Percentiles rank a stretch among this genome's conserved stretches.
Conservation (phyloP, 2,113 vertebrate genomes). For the Heteronetta atricapilla region DNA sequence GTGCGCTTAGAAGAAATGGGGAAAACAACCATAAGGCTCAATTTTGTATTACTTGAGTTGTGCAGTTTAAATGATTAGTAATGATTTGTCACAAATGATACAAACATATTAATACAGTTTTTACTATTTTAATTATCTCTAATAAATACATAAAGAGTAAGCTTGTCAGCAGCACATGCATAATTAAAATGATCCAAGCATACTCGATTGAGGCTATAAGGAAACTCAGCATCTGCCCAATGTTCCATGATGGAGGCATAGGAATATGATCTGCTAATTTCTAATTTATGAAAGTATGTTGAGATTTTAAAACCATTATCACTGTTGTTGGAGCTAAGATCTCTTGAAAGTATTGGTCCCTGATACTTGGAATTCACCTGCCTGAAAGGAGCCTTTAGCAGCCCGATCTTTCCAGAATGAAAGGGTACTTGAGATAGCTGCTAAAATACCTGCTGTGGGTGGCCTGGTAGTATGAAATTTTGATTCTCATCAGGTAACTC, state of each 20-base stretch:
- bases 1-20: not conserved
- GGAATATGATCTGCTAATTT: conserved; percentile 37
- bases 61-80: not conserved
- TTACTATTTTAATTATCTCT: not conserved
- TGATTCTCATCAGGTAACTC: not conserved
- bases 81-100: not conserved
- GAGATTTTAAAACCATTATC: not conserved
- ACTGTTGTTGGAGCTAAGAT: not conserved
- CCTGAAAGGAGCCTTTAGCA: not conserved
- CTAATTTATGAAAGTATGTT: conserved; percentile 19
- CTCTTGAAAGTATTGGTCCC: not conserved
- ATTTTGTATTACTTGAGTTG: not conserved
- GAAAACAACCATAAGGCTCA: not conserved
- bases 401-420: not conserved
- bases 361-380: not conserved
- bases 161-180: conserved; percentile 18
- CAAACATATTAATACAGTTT: not conserved
- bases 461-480: not conserved
- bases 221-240: not conserved
- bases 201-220: not conserved
- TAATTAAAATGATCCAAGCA: conserved; percentile 20
- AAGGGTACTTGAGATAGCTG: not conserved
- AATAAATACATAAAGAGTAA: conserved; percentile 21
- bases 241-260: not conserved
- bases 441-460: not conserved